phyloP scores from a whole-genome alignment of 2,113 vertebrate genomes.

The Leucosticte australis region DNA sequence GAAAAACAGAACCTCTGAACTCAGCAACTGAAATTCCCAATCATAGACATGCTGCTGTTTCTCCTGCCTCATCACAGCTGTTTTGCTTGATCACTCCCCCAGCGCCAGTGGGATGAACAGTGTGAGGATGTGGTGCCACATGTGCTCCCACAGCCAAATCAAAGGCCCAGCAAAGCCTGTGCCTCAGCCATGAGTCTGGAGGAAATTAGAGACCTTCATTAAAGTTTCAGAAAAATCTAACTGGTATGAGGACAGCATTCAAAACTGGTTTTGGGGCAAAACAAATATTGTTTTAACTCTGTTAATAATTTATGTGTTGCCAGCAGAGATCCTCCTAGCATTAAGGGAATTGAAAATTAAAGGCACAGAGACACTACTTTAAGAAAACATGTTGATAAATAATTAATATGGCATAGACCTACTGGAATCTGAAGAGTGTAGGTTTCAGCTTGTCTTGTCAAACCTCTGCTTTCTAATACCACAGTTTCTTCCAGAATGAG shows the following conservation, averaged over 20 bases:
- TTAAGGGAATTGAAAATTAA: conserved; percentile 78
- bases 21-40: neutral
- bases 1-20: conserved; percentile 36
- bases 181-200: neutral
- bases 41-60: neutral
- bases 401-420: conserved; percentile 55
- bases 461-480: neutral
- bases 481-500: neutral
- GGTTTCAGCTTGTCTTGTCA: conserved; percentile 16
- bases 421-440: neutral
- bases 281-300: conserved; percentile 78
- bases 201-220: conserved; percentile 48
- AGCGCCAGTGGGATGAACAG: neutral
- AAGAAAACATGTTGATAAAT: conserved; percentile 71
- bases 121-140: neutral
- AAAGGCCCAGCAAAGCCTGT: neutral
- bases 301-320: conserved; percentile 77
- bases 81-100: neutral
- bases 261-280: conserved; percentile 69
- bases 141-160: neutral
- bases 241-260: conserved; percentile 41
- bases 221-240: conserved; percentile 32
- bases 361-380: conserved; percentile 69
- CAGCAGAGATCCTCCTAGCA: conserved; percentile 66
- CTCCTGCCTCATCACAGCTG: neutral